These are phyloP conservation scores for Neomonachus schauinslandi DNA, from an alignment of 2,113 vertebrate species.

Conservation along the genomic window DNA sequence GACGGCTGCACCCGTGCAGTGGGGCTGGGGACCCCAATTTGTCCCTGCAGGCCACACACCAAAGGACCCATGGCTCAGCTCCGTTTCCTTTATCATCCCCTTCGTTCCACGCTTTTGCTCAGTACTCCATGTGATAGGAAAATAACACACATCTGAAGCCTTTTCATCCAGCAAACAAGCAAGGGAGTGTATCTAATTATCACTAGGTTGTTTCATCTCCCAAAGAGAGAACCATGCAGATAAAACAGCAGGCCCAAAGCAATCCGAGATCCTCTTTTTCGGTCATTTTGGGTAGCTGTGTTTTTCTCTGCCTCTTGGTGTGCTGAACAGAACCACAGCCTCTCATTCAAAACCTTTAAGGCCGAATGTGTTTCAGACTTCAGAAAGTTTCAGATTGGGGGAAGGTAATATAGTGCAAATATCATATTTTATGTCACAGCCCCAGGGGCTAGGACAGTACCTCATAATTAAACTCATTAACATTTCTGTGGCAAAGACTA, in stretches of 20 bases:
- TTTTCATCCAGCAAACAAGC: slow-evolving; percentile 35
- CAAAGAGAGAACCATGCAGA: neutral
- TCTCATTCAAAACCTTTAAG: neutral
- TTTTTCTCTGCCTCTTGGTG: neutral
- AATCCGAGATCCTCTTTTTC: neutral
- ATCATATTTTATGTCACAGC: neutral
- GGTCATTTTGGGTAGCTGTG: neutral
- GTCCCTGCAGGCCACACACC: neutral
- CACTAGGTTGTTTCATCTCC: neutral
- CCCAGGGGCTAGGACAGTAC: neutral
- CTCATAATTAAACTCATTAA: slow-evolving; percentile 35
- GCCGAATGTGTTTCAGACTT: neutral
- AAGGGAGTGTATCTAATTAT: neutral
- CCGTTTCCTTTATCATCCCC: neutral
- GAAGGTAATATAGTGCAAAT: neutral
- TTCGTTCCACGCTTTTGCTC: neutral
- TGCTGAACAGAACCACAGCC: neutral
- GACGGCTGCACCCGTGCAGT: rapidly evolving
- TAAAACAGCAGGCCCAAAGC: neutral
- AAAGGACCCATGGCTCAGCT: neutral
- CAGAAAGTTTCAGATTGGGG: neutral
- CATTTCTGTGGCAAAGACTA: neutral
- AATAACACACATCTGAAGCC: neutral
- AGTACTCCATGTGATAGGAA: neutral
- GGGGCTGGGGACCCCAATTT: neutral